phyloP scores from a whole-genome alignment of 2,113 vertebrate genomes.

The Podarcis cretensis region DNA sequence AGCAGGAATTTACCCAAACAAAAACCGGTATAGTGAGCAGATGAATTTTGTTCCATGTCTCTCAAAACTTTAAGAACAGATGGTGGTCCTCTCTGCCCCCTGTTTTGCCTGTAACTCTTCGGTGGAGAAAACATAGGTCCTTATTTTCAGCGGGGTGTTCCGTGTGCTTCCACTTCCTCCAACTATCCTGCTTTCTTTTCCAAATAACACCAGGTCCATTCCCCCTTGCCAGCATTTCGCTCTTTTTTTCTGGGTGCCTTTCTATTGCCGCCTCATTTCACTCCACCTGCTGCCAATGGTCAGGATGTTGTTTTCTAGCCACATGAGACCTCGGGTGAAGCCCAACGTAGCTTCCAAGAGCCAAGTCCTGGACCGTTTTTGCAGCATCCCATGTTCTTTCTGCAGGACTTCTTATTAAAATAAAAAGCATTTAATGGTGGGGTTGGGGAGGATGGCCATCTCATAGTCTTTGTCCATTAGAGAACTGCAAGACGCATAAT shows the following conservation, averaged over 20 bases:
- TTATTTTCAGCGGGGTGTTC: no score
- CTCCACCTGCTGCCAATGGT: not conserved
- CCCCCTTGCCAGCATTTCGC: not conserved
- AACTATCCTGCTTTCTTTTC: not conserved
- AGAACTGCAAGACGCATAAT: not conserved
- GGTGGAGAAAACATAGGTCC: not conserved
- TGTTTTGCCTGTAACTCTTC: not conserved
- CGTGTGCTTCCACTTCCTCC: not conserved
- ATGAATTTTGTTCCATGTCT: not conserved
- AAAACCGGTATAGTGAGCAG: not conserved
- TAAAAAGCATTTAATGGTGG: not conserved
- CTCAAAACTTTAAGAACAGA: not conserved
- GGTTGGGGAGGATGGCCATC: no score
- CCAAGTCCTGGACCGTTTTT: not conserved
- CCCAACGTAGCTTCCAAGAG: not conserved
- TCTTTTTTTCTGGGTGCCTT: not conserved
- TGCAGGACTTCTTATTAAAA: not conserved
- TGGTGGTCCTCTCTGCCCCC: not conserved
- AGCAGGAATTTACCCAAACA: not conserved
- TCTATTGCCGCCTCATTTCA: conserved; percentile 4
- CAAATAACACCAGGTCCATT: not conserved
- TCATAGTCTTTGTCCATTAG: not conserved
- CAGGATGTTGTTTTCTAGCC: not conserved
- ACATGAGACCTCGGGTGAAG: not conserved
- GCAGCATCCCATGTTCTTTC: not conserved